Base-by-base conservation (phyloP, 2,113 vertebrate genomes). In the Erythrocercus mccallii region DNA sequence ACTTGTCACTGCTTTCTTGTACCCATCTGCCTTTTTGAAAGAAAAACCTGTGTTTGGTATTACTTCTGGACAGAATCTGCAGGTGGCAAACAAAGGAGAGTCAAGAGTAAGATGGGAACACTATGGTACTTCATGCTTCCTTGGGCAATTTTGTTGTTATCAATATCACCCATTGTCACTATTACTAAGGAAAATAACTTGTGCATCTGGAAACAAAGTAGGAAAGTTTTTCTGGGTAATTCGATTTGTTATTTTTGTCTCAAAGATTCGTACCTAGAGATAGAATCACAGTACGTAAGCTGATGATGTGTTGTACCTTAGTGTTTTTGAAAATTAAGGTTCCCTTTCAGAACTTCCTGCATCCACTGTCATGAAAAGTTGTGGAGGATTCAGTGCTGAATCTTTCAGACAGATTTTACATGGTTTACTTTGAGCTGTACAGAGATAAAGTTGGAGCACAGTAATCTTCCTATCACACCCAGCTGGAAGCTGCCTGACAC, bases 381-480 rank as follows among this genome's bases (percentile, higher is more conserved):
- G 57, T 81, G 70, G 33, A 81, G 70, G 53, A 84, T 86, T 86
- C 76, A 65, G 0, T 12, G 44, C 45, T 73, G 82, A 70, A 53
- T 73, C 79, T 88, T 86, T 86, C 8, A 6, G 44, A 51, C 2
- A 7, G 61, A 51, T 90, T 94, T 92, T 87, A 71, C 65, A 60
- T n/a, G 81, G 51, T 47, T 81, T n/a, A 21, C 56, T 81, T 31
- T 33, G 80, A 89, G 69, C 48, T 61, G 44, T 24, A 78, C 3
- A 12, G 80, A 86, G 69, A 37, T 96, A 79, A 88, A 94, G 76
- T 74, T 91, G 91, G 91, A 92, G 88, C 60, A 60, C 91, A 92
- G 91, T 92, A 93, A 97, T 95, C 91, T 94, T 95, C 91, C 88
- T 81, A 84, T 94, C 92, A 91, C 94, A 92, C 90, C 51, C 96